Evolutionary conservation across 1,140 invertebrate genomes (phyloP).

Genomic region (Penaeus japonicus): DNA sequence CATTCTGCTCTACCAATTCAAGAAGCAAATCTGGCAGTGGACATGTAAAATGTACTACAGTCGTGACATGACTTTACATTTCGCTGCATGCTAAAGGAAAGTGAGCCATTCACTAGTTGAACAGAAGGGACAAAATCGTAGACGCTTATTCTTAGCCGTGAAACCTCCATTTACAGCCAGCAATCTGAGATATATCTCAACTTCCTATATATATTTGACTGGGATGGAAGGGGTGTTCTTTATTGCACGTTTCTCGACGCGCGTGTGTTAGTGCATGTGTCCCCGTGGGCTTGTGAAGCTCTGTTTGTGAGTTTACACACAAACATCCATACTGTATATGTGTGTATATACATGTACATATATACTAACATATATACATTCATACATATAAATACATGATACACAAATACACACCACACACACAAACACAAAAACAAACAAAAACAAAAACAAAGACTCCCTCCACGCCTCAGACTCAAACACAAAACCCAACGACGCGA

Average conservation of each 20-base stretch:
- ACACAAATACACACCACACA: background rate
- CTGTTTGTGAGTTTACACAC: slow-evolving; percentile 4
- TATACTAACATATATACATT: background rate
- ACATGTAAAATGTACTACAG: background rate
- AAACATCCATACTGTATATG: background rate
- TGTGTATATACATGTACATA: background rate
- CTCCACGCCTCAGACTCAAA: background rate
- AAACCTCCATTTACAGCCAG: slow-evolving; percentile 14
- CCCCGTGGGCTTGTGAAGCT: background rate
- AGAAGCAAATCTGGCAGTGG: background rate
- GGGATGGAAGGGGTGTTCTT: background rate
- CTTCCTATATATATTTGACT: slow-evolving; percentile 32
- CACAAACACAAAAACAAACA: background rate
- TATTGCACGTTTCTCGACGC: background rate
- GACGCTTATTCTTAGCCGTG: background rate
- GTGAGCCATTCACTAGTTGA: too few species aligned
- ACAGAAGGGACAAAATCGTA: too few species aligned
- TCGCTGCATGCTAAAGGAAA: too few species aligned
- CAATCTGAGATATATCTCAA: slow-evolving; percentile 35
- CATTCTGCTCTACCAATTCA: too few species aligned
- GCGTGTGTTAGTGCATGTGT: background rate
- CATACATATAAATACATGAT: background rate
- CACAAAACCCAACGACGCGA: too few species aligned
- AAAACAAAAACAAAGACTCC: background rate
- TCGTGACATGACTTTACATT: background rate